Evolutionary conservation across 2,888 invertebrate genomes (phyloP), one percentile per base, ranked within the genome.

Genomic region (Clistopyga incitator): DNA sequence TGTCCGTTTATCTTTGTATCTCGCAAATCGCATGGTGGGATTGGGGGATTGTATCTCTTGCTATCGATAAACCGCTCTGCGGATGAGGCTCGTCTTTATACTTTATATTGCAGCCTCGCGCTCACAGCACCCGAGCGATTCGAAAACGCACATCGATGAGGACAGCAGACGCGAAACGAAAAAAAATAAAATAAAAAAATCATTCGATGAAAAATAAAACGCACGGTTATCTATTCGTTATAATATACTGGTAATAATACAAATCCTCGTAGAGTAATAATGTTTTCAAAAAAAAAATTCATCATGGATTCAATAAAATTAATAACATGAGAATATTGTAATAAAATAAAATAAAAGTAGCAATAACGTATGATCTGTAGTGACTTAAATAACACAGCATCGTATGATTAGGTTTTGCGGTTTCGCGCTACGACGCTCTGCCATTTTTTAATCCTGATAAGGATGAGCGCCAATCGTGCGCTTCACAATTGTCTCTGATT

Each of bases 351-450:
- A 64, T 91, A 88, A 90, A 92, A 88, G 90, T 92, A 91, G 90
- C 90, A 90, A 92, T 92, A 93, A 93, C 92, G 88, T 91, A 92
- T 90, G 90, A 89, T 92, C 88, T 87, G 88, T 91, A 92, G 89
- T 93, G 93, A 93, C 93, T 93, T 92, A 92, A 92, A 90, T 93
- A 93, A 91, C 93, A 93, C 93, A 93, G 93, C 93, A 90, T 92
- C 91, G 91, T 92, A 92, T 91, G 89, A 90, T 92, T 90, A 87
- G 89, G 89, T 89, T 88, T 86, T 80, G 68, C 79, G 80, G 79
- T 78, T 82, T 80, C 75, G 61, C 84, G 78, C 34, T 64, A 75
- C 78, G 74, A 78, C 82, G 78, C 82, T 78, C 82, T 82, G 82
- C 78, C 78, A 70, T 78, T 47, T 70, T 64, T 25, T 25, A 56